phyloP scores from a whole-genome alignment of 2,113 vertebrate genomes.

The Daboia siamensis region DNA sequence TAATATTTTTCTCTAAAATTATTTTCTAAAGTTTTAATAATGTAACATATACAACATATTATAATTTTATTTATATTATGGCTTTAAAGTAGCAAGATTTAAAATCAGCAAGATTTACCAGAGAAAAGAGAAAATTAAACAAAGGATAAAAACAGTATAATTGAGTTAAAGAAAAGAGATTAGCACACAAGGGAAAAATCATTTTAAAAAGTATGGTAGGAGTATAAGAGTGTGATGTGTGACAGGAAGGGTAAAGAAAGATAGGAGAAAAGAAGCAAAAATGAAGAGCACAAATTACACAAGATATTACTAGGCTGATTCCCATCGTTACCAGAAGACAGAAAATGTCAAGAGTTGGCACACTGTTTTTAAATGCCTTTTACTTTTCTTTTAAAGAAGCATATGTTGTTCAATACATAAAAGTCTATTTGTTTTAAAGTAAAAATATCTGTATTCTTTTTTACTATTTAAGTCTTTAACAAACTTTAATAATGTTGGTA shows the following conservation, averaged over 20 bases:
- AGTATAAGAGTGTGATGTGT: conserved; percentile 62
- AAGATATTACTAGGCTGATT: conserved; percentile 61
- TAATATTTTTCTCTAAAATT: conserved; percentile 3
- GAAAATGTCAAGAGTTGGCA: conserved; percentile 65
- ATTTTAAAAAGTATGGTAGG: conserved; percentile 54
- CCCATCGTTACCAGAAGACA: conserved; percentile 59
- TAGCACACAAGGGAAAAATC: conserved; percentile 49
- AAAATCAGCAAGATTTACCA: neutral
- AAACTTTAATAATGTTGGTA: conserved; percentile 60
- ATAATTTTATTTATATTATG: neutral
- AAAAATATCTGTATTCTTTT: conserved; percentile 55
- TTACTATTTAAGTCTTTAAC: conserved; percentile 47
- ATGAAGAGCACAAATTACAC: conserved; percentile 68
- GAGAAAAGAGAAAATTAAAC: conserved; percentile 34
- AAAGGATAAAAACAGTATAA: conserved; percentile 31
- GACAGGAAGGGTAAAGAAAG: conserved; percentile 63
- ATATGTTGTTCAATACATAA: conserved; percentile 52
- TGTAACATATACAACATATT: fast-evolving
- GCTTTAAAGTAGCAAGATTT: conserved; percentile 13
- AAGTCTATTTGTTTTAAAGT: conserved; percentile 61
- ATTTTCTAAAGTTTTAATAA: neutral
- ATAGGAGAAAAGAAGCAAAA: conserved; percentile 67
- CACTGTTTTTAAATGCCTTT: conserved; percentile 49
- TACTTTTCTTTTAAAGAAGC: conserved; percentile 41
- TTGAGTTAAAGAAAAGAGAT: conserved; percentile 41